Base-by-base conservation (phyloP, 1,140 invertebrate genomes). In the Rhizoglyphus robini region DNA sequence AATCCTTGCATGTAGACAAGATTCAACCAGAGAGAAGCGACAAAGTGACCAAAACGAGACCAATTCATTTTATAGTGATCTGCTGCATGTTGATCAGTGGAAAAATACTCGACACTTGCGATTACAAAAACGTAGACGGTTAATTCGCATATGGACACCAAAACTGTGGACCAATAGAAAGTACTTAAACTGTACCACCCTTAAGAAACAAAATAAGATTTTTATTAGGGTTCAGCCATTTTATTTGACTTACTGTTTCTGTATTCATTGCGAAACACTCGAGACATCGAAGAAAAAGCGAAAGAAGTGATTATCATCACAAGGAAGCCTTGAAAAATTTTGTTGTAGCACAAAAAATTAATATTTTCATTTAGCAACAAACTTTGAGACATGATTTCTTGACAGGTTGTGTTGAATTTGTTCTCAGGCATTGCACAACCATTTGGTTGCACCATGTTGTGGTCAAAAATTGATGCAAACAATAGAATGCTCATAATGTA, bases 1-100 rank as follows among this genome's bases (percentile, higher is more conserved):
- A 58, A 23, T n/a, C 54, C 29, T 58, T 58, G 54, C 54, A 58
- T 58, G 25, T 58, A 58, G 27, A 58, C 27, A 8, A 18, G n/a
- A 27, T 34, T 18, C 2, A 58, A 27, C 54, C 54, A 58, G 25
- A 58, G n/a, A 1, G 29, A n/a, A 29, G 15, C 27, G n/a, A 58
- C n/a, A 13, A 58, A 58, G 29, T 29, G 31, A 11, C 54, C 54
- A 29, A 58, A 32, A 58, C 54, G 54, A 58, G 2, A n/a, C 54
- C 54, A 58, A 58, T 58, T 58, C 5, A 58, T 2, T 23, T 29
- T 13, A 32, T 18, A 58, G n/a, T 13, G 11, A 18, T 58, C 54
- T 3, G 29, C 15, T 5, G 27, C n/a, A 32, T 58, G 54, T 18
- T 58, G 54, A 58, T 27, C 54, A 11, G 15, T 30, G 11, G 31